Evolutionary conservation across 2,888 invertebrate species (phyloP).

Genomic region (Biston betularia): DNA sequence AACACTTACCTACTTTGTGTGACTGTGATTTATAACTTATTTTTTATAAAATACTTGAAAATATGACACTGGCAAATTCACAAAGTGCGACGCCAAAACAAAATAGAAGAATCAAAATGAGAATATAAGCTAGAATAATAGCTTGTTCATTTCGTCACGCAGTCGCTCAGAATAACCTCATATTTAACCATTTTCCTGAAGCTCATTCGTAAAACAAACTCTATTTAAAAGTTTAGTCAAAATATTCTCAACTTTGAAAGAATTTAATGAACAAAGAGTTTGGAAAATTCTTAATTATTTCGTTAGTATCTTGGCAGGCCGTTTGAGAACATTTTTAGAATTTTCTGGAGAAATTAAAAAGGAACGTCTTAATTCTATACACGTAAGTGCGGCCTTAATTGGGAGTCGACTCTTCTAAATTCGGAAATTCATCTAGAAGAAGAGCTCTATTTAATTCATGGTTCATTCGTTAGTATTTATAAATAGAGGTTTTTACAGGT

Average conservation of each 20-base stretch:
- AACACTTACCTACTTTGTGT: too few species aligned
- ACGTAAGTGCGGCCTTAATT: slow-evolving; percentile 34
- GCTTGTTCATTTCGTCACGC: background rate
- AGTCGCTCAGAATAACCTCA: slow-evolving; percentile 1
- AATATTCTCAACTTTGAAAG: slow-evolving; percentile 43
- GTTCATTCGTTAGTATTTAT: background rate
- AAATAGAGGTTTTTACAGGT: background rate
- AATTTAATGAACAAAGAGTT: slow-evolving; percentile 48
- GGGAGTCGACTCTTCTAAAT: slow-evolving; percentile 12
- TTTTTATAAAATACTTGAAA: too few species aligned
- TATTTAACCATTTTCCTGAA: slow-evolving; percentile 4
- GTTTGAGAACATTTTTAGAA: slow-evolving; percentile 26
- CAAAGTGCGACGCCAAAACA: too few species aligned
- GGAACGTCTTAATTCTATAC: slow-evolving; percentile 30
- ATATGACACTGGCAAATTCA: too few species aligned
- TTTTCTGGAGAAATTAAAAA: slow-evolving; percentile 15
- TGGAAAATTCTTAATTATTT: slow-evolving; percentile 46
- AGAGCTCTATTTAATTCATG: slow-evolving; percentile 6
- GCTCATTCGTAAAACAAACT: slow-evolving; percentile 23
- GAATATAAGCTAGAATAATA: too few species aligned
- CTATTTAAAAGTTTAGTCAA: slow-evolving; percentile 32
- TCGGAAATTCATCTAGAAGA: slow-evolving; percentile 21
- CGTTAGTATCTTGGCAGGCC: slow-evolving; percentile 24
- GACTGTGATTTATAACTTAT: too few species aligned
- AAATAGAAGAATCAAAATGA: too few species aligned